Evolutionary conservation across 2,113 vertebrate genomes (phyloP).

Genomic region (Lipophrys pholis): DNA sequence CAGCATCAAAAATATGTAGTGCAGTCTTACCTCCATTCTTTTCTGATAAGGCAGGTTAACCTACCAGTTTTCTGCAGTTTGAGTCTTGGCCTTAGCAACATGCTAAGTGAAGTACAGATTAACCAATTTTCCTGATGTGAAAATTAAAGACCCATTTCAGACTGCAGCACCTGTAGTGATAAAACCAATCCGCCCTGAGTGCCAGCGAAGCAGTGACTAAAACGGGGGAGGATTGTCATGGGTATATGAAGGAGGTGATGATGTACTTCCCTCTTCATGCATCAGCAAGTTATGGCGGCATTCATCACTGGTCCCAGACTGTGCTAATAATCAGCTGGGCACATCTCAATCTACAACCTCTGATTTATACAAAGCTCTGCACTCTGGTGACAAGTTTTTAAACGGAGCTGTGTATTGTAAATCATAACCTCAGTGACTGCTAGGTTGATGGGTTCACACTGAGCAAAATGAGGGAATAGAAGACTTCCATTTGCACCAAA

Average conservation of each 20-base stretch:
- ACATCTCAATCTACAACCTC: conserved; percentile 73
- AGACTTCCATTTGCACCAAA: conserved; percentile 29
- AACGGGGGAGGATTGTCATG: conserved; percentile 54
- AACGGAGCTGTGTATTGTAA: conserved; percentile 66
- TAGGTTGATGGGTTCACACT: conserved; percentile 47
- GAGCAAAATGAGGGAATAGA: conserved; percentile 32
- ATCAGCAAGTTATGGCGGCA: conserved; percentile 76
- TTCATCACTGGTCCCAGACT: conserved; percentile 70
- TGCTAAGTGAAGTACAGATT: conserved; percentile 2
- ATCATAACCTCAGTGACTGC: conserved; percentile 60
- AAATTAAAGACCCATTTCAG: background rate
- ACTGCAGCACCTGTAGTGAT: conserved; percentile 25
- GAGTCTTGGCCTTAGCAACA: background rate
- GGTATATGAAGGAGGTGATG: conserved; percentile 68
- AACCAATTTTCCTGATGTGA: conserved; percentile 7
- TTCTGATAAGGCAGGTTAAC: background rate
- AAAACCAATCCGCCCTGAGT: conserved; percentile 20
- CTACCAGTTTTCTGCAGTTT: background rate
- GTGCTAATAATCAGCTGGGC: conserved; percentile 71
- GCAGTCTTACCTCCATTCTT: no score
- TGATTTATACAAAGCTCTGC: conserved; percentile 72
- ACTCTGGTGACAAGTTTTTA: conserved; percentile 75
- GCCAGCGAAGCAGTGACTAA: conserved; percentile 36
- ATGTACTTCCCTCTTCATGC: conserved; percentile 77
- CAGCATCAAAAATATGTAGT: no score